Percentiles rank a stretch among this genome's conserved stretches.
Evolutionary conservation across 1,140 invertebrate genomes (phyloP).

Genomic region (Drosophila gunungcola): DNA sequence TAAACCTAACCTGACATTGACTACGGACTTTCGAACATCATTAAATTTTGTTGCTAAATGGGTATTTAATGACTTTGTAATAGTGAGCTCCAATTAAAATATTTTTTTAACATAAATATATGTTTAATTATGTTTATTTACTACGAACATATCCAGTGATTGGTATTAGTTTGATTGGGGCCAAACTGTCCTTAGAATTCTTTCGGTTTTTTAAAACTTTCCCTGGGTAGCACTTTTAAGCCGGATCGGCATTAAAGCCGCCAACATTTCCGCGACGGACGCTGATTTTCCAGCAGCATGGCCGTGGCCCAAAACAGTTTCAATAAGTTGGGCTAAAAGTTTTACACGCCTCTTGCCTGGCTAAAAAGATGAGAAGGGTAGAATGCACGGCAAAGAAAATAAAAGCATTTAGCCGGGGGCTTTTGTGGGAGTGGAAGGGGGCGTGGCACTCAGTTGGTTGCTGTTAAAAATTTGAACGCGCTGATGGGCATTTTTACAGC

Average conservation of each 20-base stretch:
- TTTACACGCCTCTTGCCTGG: conserved; percentile 71
- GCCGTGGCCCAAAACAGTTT: conserved; percentile 78
- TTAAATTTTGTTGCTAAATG: too few relatives aligned
- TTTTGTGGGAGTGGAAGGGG: conserved; percentile 20
- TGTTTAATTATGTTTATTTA: too few relatives aligned
- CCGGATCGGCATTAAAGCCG: conserved; percentile 28
- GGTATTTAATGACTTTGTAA: too few relatives aligned
- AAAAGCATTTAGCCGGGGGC: conserved; percentile 56
- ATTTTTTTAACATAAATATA: too few relatives aligned
- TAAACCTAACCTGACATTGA: too few relatives aligned
- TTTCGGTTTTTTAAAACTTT: not conserved
- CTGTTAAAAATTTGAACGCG: conserved; percentile 77
- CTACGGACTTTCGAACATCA: too few relatives aligned
- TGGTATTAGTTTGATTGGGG: not conserved
- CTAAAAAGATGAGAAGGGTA: conserved; percentile 28
- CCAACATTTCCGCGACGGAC: conserved; percentile 71
- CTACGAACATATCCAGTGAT: not conserved
- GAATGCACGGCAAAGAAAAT: conserved; percentile 53
- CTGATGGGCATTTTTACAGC: conserved; percentile 80
- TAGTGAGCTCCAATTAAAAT: too few relatives aligned
- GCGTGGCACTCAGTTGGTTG: conserved; percentile 38
- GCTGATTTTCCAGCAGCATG: conserved; percentile 73
- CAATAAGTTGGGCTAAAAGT: conserved; percentile 78
- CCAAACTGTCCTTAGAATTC: not conserved
- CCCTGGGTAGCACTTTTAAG: conserved; percentile 5